A percentile compares a stretch with the other conserved stretches of the same genome.
phyloP scores from a whole-genome alignment of 2,888 invertebrate genomes.

The Pachydiplax longipennis region DNA sequence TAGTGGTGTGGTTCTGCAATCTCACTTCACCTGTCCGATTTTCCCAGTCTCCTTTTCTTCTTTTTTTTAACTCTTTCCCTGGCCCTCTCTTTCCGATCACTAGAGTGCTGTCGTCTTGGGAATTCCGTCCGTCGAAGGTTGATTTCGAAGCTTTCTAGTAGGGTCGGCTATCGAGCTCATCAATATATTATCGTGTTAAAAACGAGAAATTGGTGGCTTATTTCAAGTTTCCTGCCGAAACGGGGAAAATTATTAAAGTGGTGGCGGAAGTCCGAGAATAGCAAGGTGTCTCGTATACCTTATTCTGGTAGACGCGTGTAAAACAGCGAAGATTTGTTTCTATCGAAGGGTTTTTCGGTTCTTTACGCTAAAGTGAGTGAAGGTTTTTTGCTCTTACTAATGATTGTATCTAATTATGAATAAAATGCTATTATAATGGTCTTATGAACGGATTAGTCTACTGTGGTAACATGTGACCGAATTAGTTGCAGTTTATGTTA shows the following conservation, averaged over 20 bases:
- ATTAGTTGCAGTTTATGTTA: too few relatives aligned
- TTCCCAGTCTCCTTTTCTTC: not conserved
- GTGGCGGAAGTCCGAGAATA: not conserved
- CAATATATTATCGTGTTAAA: not conserved
- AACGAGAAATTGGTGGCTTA: not conserved
- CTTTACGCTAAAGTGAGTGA: too few relatives aligned
- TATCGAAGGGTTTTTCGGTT: too few relatives aligned
- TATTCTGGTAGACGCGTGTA: too few relatives aligned
- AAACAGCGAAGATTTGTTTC: too few relatives aligned
- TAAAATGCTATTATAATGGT: too few relatives aligned
- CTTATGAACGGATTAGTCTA: too few relatives aligned
- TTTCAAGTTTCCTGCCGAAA: not conserved
- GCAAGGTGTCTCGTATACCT: not conserved
- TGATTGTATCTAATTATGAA: too few relatives aligned
- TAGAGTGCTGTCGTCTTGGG: not conserved
- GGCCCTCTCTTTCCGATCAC: not conserved
- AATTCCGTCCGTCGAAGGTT: not conserved
- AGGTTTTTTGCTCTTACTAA: too few relatives aligned
- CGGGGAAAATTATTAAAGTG: not conserved
- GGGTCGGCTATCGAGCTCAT: not conserved
- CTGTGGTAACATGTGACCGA: too few relatives aligned
- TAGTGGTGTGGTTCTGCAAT: not conserved
- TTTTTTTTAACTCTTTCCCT: not conserved
- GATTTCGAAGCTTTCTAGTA: not conserved
- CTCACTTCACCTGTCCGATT: conserved; percentile 15